Percentiles rank a stretch among this genome's conserved stretches.
phyloP scores from a whole-genome alignment of 2,888 invertebrate species.

The Criorhina ranunculi region DNA sequence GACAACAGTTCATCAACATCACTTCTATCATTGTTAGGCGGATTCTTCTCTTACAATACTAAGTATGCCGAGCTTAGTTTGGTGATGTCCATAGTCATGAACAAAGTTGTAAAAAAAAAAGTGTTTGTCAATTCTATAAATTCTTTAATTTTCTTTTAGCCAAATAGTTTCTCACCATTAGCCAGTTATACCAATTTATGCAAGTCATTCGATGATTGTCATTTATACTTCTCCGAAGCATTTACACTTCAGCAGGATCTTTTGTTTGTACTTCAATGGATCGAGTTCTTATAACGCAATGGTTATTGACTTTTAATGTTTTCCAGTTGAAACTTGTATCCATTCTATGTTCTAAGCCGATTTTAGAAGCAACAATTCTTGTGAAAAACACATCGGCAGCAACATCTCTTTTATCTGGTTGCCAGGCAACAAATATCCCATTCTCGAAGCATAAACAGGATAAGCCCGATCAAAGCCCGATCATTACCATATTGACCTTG shows the following conservation, averaged over 20 bases:
- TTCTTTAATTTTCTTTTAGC: neutral
- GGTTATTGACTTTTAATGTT: slow-evolving; percentile 5
- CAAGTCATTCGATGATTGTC: slow-evolving; percentile 1
- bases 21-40: no score
- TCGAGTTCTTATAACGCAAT: slow-evolving; percentile 23
- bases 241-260: slow-evolving; percentile 10
- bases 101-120: no score
- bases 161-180: slow-evolving; percentile 16
- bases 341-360: slow-evolving; percentile 8
- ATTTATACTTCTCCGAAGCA: slow-evolving; percentile 1
- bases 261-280: slow-evolving; percentile 4
- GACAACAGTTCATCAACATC: no score
- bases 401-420: slow-evolving; percentile 6
- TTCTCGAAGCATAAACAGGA: slow-evolving; percentile 22
- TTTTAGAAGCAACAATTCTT: slow-evolving; percentile 16
- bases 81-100: no score
- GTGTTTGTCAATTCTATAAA: no score
- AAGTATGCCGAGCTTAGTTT: no score
- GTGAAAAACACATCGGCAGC: slow-evolving; percentile 39
- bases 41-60: no score
- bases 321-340: slow-evolving; percentile 13
- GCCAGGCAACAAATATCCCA: slow-evolving; percentile 27
- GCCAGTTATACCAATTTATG: slow-evolving; percentile 1
- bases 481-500: slow-evolving; percentile 15
- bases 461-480: slow-evolving; percentile 14